Evolutionary conservation across 2,888 invertebrate species (phyloP).

Genomic region (Drosophila rubida): DNA sequence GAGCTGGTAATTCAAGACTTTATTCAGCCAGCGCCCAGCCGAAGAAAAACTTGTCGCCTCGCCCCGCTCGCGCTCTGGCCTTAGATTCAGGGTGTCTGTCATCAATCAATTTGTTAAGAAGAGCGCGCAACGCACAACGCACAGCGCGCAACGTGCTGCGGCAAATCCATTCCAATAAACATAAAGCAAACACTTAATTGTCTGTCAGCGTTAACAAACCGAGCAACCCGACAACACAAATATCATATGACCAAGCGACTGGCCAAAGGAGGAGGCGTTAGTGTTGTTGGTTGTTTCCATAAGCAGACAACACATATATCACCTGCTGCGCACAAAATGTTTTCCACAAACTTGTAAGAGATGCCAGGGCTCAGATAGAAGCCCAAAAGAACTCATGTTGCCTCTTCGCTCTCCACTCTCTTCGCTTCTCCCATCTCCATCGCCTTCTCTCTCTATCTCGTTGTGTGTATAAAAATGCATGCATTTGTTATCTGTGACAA

Average conservation of each 20-base stretch:
- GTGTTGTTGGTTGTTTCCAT: constrained; percentile 56
- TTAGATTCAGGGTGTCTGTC: constrained; percentile 53
- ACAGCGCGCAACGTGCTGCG: constrained; percentile 32
- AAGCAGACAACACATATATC: constrained; percentile 76
- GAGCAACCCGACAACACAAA: constrained; percentile 76
- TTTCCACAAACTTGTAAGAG: constrained; percentile 80
- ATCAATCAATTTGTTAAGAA: constrained; percentile 79
- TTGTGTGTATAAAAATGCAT: constrained; percentile 62
- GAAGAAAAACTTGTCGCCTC: constrained; percentile 32
- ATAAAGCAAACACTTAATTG: constrained; percentile 81
- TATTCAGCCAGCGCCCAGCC: constrained; percentile 25
- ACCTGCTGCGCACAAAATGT: constrained; percentile 79
- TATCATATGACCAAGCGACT: constrained; percentile 74
- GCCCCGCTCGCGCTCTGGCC: neutral
- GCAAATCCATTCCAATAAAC: constrained; percentile 79
- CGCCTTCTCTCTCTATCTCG: constrained; percentile 2
- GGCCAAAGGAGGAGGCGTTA: constrained; percentile 51
- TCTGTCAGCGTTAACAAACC: constrained; percentile 81
- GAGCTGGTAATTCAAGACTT: constrained; percentile 54
- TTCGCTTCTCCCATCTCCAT: neutral
- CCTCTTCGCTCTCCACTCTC: constrained; percentile 41
- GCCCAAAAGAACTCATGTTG: constrained; percentile 59
- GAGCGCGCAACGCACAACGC: constrained; percentile 44
- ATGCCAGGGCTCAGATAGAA: constrained; percentile 70
- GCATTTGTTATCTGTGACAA: constrained; percentile 78